A percentile compares a stretch with the other conserved stretches of the same genome.
Evolutionary conservation across 2,113 vertebrate species (phyloP).

Genomic region (Erythrolamprus reginae): DNA sequence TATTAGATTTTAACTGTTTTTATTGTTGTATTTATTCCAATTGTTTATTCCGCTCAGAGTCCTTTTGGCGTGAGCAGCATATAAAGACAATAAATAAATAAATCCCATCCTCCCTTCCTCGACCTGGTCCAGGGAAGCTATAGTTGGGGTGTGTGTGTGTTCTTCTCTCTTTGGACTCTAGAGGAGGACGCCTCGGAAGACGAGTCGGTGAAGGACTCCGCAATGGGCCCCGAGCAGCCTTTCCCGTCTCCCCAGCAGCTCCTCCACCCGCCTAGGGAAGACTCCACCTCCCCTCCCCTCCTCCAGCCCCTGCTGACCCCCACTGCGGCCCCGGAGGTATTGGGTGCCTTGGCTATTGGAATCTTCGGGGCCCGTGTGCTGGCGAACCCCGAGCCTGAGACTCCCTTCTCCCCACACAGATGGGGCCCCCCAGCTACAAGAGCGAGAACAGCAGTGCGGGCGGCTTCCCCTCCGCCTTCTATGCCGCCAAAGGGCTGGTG

Average conservation of each 20-base stretch:
- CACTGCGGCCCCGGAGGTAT: constrained; percentile 54
- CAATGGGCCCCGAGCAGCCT: constrained; percentile 71
- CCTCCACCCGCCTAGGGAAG: constrained; percentile 59
- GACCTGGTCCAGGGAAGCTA: background rate
- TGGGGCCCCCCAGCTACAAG: constrained; percentile 79
- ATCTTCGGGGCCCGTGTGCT: constrained; percentile 62
- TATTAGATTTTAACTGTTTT: too few relatives aligned
- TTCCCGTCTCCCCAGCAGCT: constrained; percentile 76
- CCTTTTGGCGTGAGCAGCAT: too few relatives aligned
- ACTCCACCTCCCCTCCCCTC: constrained; percentile 61
- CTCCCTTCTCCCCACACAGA: constrained; percentile 74
- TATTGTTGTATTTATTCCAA: too few relatives aligned
- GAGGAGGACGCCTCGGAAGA: constrained; percentile 85
- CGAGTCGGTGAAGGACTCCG: constrained; percentile 74
- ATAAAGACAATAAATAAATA: too few relatives aligned
- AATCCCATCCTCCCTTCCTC: too few relatives aligned
- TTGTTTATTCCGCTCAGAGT: too few relatives aligned
- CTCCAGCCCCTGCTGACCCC: constrained; percentile 65
- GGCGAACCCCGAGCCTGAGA: constrained; percentile 75
- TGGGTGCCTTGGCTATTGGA: constrained; percentile 80
- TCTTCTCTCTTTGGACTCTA: constrained; percentile 59
- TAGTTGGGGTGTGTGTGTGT: constrained; percentile 30
- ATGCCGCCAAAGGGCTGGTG: constrained; percentile 76
- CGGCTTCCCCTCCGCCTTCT: constrained; percentile 81
- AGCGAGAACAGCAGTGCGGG: constrained; percentile 70